These are phyloP conservation scores for Tachuris rubrigastra DNA, from an alignment of 2,113 vertebrate species.

Conservation along the genomic window DNA sequence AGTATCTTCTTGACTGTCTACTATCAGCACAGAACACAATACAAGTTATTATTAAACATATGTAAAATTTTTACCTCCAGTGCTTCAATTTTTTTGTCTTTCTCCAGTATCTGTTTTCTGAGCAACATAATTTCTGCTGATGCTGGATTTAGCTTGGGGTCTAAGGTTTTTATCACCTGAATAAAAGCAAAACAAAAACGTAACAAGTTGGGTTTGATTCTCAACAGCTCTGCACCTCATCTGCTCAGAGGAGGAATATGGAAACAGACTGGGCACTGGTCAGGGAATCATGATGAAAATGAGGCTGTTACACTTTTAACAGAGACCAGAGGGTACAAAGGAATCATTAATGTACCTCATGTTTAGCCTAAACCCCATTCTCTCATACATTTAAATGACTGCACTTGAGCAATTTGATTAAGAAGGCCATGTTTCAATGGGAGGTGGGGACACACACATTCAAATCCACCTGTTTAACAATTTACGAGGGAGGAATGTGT, in stretches of 20 bases:
- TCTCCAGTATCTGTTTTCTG: slow-evolving; percentile 86
- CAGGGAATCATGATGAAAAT: not conserved
- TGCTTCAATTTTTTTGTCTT: slow-evolving; percentile 86
- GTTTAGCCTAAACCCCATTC: not conserved
- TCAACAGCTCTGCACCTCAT: not conserved
- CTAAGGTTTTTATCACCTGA: slow-evolving; percentile 94
- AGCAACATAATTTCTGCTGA: slow-evolving; percentile 94
- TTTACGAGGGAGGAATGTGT: not conserved
- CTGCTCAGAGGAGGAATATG: not conserved
- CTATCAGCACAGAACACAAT: not conserved
- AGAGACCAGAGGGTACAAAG: not conserved
- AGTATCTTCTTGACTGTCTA: not conserved
- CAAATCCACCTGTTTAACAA: not conserved
- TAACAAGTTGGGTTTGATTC: not conserved
- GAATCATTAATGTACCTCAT: not conserved
- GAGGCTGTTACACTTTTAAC: not conserved
- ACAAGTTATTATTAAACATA: not conserved
- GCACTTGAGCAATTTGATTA: not conserved
- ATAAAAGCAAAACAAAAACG: not conserved
- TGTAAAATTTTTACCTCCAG: slow-evolving; percentile 82
- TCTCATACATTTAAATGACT: not conserved
- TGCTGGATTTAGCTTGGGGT: slow-evolving; percentile 95
- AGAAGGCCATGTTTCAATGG: not conserved
- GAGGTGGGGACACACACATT: no score
- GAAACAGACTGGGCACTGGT: not conserved